These are phyloP conservation scores for Mugil cephalus DNA, from an alignment of 2,113 vertebrate genomes.

Conservation along the genomic window DNA sequence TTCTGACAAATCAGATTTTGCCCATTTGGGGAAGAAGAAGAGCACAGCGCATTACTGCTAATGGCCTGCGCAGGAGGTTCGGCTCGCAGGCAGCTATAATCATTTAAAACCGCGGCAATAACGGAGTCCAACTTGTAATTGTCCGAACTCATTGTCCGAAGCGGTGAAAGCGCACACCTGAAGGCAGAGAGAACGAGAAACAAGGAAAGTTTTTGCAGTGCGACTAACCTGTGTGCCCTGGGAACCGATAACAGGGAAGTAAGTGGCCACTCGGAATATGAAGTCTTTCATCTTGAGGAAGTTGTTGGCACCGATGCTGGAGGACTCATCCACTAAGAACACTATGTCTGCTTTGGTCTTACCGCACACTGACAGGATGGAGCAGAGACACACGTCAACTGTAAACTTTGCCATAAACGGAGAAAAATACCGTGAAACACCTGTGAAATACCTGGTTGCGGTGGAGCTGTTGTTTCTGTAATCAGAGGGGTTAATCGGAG, in stretches of 20 bases:
- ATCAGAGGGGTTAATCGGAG: constrained; percentile 15
- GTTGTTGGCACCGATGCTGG: constrained; percentile 89
- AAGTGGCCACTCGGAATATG: constrained; percentile 88
- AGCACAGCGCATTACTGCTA: constrained; percentile 16
- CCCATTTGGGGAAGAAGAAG: constrained; percentile 21
- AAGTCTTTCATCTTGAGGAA: constrained; percentile 92
- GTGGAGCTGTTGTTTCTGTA: constrained; percentile 31
- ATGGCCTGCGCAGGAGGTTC: constrained; percentile 6
- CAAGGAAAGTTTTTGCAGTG: background rate
- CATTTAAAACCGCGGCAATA: constrained; percentile 6
- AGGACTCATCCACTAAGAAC: constrained; percentile 93
- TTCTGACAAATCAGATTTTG: constrained; percentile 3
- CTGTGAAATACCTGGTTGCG: constrained; percentile 69
- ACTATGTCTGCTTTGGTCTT: constrained; percentile 88
- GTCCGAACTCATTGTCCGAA: background rate
- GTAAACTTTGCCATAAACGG: background rate
- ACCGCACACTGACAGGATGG: constrained; percentile 85
- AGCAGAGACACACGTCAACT: background rate
- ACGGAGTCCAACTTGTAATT: constrained; percentile 8
- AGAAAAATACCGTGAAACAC: background rate
- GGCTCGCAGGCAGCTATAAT: constrained; percentile 24
- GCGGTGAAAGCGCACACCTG: background rate
- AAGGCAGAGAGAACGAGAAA: background rate
- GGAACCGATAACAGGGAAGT: constrained; percentile 89
- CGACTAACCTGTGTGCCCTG: constrained; percentile 85